These are phyloP conservation scores for Drosophila tani DNA, from an alignment of 1,140 invertebrate genomes.

Conservation along the genomic window DNA sequence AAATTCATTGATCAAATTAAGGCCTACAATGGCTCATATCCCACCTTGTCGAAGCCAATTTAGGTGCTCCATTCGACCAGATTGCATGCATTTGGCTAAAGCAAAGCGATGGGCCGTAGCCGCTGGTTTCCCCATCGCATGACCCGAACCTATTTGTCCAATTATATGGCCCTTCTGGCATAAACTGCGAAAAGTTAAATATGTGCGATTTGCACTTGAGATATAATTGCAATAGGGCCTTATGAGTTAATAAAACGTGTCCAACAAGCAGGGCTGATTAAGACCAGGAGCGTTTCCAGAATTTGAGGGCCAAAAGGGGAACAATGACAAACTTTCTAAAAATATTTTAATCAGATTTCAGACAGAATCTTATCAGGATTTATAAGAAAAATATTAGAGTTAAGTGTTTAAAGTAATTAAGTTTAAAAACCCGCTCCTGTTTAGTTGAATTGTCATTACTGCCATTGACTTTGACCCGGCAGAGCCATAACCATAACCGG, in stretches of 20 bases:
- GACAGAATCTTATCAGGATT: no score
- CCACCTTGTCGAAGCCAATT: slow-evolving; percentile 41
- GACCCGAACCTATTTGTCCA: slow-evolving; percentile 72
- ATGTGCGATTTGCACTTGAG: slow-evolving; percentile 66
- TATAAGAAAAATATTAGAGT: not conserved
- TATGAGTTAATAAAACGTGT: slow-evolving; percentile 69
- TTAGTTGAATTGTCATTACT: slow-evolving; percentile 8
- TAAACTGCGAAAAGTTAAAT: slow-evolving; percentile 72
- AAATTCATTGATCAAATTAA: slow-evolving; percentile 35
- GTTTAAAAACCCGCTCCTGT: slow-evolving; percentile 25
- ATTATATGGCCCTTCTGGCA: slow-evolving; percentile 68
- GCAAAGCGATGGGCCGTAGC: slow-evolving; percentile 23
- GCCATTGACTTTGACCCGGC: slow-evolving; percentile 13
- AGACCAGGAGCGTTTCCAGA: slow-evolving; percentile 25
- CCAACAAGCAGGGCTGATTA: slow-evolving; percentile 8
- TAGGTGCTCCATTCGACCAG: not conserved
- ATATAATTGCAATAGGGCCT: slow-evolving; percentile 60
- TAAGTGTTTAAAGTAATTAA: accelerated
- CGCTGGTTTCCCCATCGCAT: slow-evolving; percentile 45
- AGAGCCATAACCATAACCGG: slow-evolving; percentile 8
- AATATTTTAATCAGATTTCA: no score
- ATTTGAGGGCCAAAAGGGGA: accelerated
- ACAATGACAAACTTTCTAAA: no score
- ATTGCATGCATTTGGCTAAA: slow-evolving; percentile 24
- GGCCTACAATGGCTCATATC: slow-evolving; percentile 17